phyloP scores from a whole-genome alignment of 2,888 invertebrate genomes.

The Drosophila robusta region DNA sequence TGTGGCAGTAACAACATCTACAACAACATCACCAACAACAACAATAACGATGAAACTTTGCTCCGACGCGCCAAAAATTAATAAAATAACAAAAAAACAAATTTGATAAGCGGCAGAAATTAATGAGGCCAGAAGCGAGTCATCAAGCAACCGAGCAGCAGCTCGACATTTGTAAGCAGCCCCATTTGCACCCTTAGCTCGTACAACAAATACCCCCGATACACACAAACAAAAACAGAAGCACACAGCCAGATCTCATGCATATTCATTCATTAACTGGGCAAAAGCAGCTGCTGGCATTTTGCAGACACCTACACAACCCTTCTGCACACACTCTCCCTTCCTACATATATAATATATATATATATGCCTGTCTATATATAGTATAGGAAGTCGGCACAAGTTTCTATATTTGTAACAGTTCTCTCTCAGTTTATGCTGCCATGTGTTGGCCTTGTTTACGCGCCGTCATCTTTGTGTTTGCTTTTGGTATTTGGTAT shows the following conservation, averaged over 20 bases:
- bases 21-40: slow-evolving; percentile 45
- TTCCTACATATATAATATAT: slow-evolving; percentile 7
- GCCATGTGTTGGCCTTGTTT: slow-evolving; percentile 73
- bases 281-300: slow-evolving; percentile 69
- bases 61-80: slow-evolving; percentile 51
- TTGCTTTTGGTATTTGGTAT: slow-evolving; percentile 46
- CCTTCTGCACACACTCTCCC: slow-evolving; percentile 16
- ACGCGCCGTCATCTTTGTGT: slow-evolving; percentile 68
- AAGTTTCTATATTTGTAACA: slow-evolving; percentile 46
- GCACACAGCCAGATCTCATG: slow-evolving; percentile 53
- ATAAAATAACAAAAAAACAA: slow-evolving; percentile 67
- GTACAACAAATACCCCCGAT: background rate
- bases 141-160: slow-evolving; percentile 19
- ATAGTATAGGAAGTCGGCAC: slow-evolving; percentile 17
- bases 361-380: slow-evolving; percentile 28
- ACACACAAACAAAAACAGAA: background rate
- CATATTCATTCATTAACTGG: slow-evolving; percentile 76
- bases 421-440: slow-evolving; percentile 60
- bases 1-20: slow-evolving; percentile 36
- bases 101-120: slow-evolving; percentile 75
- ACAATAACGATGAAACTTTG: slow-evolving; percentile 9
- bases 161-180: slow-evolving; percentile 38
- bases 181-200: background rate
- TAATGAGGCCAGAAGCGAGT: slow-evolving; percentile 60
- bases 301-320: slow-evolving; percentile 44